Conservation (phyloP, 2,888 invertebrate species). For the Lamproptera curius region DNA sequence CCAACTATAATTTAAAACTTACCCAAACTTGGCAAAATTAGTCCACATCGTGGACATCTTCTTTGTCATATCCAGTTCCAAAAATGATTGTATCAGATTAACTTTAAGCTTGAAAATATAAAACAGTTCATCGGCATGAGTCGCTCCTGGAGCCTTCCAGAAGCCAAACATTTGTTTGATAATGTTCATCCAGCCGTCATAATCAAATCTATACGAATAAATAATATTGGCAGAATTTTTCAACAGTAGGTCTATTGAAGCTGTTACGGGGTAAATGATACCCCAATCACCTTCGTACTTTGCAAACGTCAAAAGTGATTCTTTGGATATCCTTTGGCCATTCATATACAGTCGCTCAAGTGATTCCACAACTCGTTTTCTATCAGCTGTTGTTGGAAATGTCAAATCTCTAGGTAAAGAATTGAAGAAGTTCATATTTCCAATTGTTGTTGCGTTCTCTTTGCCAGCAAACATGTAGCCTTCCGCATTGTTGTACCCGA, state of each 20-base stretch:
- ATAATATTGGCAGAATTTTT: conserved; percentile 41
- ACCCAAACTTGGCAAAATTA: conserved; percentile 66
- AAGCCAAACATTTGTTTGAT: conserved; percentile 49
- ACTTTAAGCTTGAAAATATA: conserved; percentile 55
- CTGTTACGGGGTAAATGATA: conserved; percentile 51
- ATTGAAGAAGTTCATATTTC: conserved; percentile 44
- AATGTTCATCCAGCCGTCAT: conserved; percentile 59
- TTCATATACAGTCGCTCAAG: conserved; percentile 60
- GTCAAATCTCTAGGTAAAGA: conserved; percentile 55
- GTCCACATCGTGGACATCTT: conserved; percentile 59
- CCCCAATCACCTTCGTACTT: conserved; percentile 56
- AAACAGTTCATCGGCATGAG: conserved; percentile 68
- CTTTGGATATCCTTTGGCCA: conserved; percentile 54
- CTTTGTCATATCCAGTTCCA: conserved; percentile 45
- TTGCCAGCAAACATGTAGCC: conserved; percentile 62
- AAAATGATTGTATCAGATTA: conserved; percentile 34
- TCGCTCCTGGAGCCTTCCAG: conserved; percentile 49
- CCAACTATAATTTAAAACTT: no score
- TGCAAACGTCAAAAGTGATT: conserved; percentile 47
- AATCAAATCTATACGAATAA: conserved; percentile 52
- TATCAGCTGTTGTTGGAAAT: conserved; percentile 43
- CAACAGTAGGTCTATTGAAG: conserved; percentile 45
- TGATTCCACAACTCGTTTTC: conserved; percentile 34
- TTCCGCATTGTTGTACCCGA: conserved; percentile 61
- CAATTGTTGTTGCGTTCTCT: conserved; percentile 58